Conservation (phyloP, 2,888 invertebrate species). For the Torymus tubicola region DNA sequence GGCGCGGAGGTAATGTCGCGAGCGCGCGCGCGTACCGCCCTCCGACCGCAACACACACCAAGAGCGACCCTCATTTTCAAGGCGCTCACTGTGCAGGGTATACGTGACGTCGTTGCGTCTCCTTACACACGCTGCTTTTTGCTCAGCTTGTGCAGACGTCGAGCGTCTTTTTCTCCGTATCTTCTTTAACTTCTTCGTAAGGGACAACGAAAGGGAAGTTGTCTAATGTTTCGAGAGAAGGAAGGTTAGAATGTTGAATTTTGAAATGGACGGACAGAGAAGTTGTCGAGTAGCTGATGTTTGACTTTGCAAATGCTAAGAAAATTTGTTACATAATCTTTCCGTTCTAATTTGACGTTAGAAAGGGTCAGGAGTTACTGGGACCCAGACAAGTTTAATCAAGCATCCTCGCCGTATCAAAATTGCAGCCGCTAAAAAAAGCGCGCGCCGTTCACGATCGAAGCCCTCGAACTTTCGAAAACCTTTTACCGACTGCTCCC, state of each 20-base stretch:
- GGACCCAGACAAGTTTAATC: too few species aligned
- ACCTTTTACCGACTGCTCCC: conserved; percentile 27
- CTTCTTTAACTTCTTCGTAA: too few species aligned
- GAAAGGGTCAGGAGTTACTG: too few species aligned
- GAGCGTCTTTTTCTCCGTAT: too few species aligned
- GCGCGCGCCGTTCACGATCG: not conserved
- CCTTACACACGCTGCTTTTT: not conserved
- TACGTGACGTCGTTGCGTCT: not conserved
- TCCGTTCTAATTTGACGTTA: too few species aligned
- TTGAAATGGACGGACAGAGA: too few species aligned
- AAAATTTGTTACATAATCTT: too few species aligned
- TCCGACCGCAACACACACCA: conserved; percentile 70
- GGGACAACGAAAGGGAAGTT: too few species aligned
- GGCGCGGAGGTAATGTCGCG: conserved; percentile 74
- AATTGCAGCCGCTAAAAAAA: not conserved
- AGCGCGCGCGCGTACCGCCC: conserved; percentile 67
- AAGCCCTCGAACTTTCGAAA: not conserved
- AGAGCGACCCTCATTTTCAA: conserved; percentile 61
- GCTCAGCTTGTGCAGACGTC: not conserved
- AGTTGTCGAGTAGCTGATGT: too few species aligned
- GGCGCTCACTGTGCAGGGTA: conserved; percentile 44
- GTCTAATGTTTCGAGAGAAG: too few species aligned
- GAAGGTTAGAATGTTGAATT: too few species aligned
- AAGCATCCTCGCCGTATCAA: not conserved
- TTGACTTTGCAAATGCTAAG: too few species aligned